A percentile compares a stretch with the other conserved stretches of the same genome.
Evolutionary conservation across 1,140 invertebrate species (phyloP).

Genomic region (Doryteuthis pealeii): DNA sequence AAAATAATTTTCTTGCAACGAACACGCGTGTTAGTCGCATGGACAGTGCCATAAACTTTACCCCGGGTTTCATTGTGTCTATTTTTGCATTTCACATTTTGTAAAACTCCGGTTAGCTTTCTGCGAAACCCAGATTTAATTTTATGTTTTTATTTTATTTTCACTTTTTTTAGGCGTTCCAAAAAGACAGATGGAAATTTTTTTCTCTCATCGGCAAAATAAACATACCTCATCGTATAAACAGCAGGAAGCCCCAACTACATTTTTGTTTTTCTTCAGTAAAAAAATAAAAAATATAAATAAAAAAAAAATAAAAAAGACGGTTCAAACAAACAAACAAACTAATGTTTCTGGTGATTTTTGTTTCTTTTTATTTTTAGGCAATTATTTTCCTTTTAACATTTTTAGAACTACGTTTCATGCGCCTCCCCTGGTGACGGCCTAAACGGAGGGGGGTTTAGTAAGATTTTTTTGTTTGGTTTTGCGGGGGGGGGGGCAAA

Average conservation of each 20-base stretch:
- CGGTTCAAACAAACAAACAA: no score
- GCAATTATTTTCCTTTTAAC: neutral
- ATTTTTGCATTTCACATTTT: neutral
- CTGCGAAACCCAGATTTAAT: no score
- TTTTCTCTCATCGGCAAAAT: neutral
- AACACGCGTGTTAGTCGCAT: neutral
- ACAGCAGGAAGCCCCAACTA: no score
- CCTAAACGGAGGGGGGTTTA: neutral
- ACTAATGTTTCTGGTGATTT: no score
- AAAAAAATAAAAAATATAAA: no score
- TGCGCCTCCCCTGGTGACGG: neutral
- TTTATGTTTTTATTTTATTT: no score
- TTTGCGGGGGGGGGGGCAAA: neutral
- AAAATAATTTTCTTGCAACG: neutral
- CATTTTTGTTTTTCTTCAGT: no score
- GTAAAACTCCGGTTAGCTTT: no score
- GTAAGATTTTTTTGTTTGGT: no score
- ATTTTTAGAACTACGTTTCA: neutral
- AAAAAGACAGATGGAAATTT: neutral
- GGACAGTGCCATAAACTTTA: constrained; percentile 5
- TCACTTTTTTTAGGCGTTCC: neutral
- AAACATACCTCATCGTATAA: neutral
- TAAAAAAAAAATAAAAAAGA: no score
- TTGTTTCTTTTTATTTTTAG: no score
- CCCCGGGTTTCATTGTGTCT: neutral